Percentiles rank a stretch among this genome's conserved stretches.
Evolutionary conservation across 2,888 invertebrate species (phyloP).

Genomic region (Parelbella ahira): DNA sequence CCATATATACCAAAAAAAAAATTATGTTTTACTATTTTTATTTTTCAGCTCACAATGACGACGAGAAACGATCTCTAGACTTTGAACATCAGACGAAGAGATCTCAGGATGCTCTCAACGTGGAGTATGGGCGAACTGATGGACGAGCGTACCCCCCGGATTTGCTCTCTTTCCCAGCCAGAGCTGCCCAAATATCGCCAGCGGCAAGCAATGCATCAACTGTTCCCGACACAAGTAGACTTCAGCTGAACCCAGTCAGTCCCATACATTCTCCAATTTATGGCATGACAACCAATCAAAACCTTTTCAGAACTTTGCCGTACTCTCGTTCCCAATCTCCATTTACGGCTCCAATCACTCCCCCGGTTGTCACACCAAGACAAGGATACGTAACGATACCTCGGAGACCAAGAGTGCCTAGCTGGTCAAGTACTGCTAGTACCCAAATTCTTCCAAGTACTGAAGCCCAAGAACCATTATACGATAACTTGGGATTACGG

Average conservation of each 20-base stretch:
- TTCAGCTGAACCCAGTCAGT: conserved; percentile 82
- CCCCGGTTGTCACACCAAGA: conserved; percentile 85
- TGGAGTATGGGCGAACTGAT: conserved; percentile 77
- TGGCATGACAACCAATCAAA: conserved; percentile 81
- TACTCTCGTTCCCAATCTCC: conserved; percentile 90
- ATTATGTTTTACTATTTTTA: no score
- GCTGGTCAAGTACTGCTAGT: conserved; percentile 87
- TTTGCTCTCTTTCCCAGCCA: conserved; percentile 87
- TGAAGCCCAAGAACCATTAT: conserved; percentile 87
- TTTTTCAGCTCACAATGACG: conserved; percentile 83
- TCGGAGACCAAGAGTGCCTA: conserved; percentile 89
- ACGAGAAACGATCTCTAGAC: conserved; percentile 85
- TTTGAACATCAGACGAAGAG: conserved; percentile 81
- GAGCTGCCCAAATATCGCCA: conserved; percentile 86
- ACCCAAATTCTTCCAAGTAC: conserved; percentile 71
- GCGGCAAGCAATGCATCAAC: conserved; percentile 92
- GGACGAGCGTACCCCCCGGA: conserved; percentile 88
- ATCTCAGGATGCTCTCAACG: conserved; percentile 77
- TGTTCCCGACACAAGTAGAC: conserved; percentile 85
- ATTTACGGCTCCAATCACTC: conserved; percentile 82
- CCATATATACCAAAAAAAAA: no score
- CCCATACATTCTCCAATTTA: conserved; percentile 85
- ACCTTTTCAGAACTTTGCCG: conserved; percentile 88
- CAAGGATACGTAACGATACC: conserved; percentile 94
- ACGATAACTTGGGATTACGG: conserved; percentile 91